These are phyloP conservation scores for Meteorus cinctellus DNA, from an alignment of 2,888 invertebrate species.

Conservation along the genomic window DNA sequence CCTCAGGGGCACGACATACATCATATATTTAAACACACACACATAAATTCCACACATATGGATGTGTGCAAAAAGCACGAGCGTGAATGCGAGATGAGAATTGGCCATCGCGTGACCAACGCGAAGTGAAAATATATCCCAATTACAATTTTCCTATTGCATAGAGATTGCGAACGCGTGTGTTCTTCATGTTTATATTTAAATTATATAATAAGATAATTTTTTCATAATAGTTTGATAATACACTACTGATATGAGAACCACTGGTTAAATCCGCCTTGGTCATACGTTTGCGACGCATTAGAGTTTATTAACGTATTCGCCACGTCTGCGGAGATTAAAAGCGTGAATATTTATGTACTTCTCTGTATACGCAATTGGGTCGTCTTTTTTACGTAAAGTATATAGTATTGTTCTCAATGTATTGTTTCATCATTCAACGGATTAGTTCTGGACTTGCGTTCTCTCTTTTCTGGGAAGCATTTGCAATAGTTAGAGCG, in stretches of 20 bases:
- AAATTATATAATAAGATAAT: background rate
- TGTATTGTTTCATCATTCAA: constrained; percentile 37
- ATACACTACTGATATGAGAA: constrained; percentile 8
- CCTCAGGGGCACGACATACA: constrained; percentile 7
- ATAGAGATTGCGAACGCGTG: background rate
- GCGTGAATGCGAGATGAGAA: constrained; percentile 7
- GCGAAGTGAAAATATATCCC: constrained; percentile 32
- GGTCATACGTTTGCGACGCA: constrained; percentile 17
- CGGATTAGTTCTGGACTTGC: constrained; percentile 34
- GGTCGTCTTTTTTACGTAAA: constrained; percentile 44
- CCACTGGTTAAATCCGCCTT: constrained; percentile 31
- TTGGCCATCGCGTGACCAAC: constrained; percentile 35
- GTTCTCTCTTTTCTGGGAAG: background rate
- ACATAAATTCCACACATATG: no score
- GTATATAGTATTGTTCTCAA: constrained; percentile 45
- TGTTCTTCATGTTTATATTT: background rate
- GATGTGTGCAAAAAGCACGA: background rate
- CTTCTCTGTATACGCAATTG: constrained; percentile 44
- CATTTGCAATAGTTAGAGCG: background rate
- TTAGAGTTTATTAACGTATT: constrained; percentile 50
- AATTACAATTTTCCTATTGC: constrained; percentile 23
- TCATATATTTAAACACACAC: background rate
- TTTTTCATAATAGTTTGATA: background rate
- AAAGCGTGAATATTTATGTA: constrained; percentile 46
- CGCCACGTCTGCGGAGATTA: constrained; percentile 50